phyloP scores from a whole-genome alignment of 2,113 vertebrate species.

The Peromyscus maniculatus region DNA sequence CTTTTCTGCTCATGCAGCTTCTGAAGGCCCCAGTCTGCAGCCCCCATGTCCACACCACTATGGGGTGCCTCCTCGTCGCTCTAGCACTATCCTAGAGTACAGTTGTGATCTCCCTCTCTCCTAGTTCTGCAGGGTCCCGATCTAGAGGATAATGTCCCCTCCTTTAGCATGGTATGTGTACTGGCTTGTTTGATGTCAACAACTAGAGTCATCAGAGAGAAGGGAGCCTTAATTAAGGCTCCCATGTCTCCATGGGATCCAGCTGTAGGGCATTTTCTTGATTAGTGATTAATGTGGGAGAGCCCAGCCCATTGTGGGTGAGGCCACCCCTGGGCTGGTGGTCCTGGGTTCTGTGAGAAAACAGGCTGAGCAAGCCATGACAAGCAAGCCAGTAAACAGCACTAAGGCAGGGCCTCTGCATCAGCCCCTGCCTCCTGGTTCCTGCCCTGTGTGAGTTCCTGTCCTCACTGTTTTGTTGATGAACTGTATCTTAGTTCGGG shows the following conservation, averaged over 20 bases:
- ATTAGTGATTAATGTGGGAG: neutral
- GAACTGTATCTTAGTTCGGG: neutral
- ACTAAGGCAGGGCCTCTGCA: neutral
- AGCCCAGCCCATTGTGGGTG: neutral
- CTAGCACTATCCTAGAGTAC: neutral
- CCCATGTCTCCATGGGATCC: neutral
- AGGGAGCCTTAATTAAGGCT: neutral
- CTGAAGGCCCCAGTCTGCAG: neutral
- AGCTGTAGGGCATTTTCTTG: neutral
- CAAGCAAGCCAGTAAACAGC: neutral
- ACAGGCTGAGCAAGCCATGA: neutral
- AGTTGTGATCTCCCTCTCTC: neutral
- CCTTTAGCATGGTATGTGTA: fast-evolving
- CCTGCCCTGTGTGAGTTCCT: neutral
- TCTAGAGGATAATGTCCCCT: neutral
- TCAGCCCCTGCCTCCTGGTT: neutral
- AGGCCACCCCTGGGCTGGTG: neutral
- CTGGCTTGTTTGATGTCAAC: neutral
- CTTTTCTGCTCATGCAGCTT: neutral
- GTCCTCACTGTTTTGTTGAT: neutral
- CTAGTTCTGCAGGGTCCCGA: neutral
- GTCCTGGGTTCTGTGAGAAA: neutral
- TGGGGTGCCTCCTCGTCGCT: neutral
- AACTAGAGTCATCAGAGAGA: neutral
- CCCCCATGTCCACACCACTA: neutral